Evolutionary conservation across 1,140 invertebrate species (phyloP).

Genomic region (Tetragonula clypearis): DNA sequence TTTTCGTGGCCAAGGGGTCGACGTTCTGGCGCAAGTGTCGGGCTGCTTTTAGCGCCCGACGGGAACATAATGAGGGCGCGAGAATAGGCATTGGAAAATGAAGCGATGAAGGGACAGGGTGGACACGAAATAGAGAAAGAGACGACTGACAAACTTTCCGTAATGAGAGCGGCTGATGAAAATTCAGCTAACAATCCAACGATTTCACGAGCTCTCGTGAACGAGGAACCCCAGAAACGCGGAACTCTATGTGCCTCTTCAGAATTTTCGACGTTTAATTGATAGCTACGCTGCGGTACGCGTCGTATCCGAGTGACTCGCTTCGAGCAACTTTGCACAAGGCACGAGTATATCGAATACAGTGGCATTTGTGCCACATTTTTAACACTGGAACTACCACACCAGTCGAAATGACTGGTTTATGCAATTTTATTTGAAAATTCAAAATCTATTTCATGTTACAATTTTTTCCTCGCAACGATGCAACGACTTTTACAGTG

Average conservation of each 20-base stretch:
- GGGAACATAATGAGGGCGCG: conserved; percentile 66
- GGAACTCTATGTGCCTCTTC: neutral
- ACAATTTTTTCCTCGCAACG: too few species aligned
- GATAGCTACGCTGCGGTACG: neutral
- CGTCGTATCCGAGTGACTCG: too few species aligned
- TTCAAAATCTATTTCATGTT: too few species aligned
- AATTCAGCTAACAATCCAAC: conserved; percentile 58
- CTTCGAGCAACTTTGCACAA: neutral
- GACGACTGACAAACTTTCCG: conserved; percentile 73
- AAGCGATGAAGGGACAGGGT: neutral
- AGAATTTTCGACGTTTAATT: conserved; percentile 15
- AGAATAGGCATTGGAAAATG: conserved; percentile 72
- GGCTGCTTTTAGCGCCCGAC: conserved; percentile 49
- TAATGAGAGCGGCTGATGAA: conserved; percentile 69
- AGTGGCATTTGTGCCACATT: neutral
- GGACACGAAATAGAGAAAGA: conserved; percentile 34
- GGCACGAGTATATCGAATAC: neutral
- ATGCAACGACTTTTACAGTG: too few species aligned
- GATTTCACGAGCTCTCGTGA: conserved; percentile 9
- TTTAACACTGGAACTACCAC: too few species aligned
- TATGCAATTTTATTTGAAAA: too few species aligned
- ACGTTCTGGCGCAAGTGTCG: conserved; percentile 11
- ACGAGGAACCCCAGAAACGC: conserved; percentile 24
- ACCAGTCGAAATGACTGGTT: too few species aligned
- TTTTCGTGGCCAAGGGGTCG: conserved; percentile 48